Base-by-base conservation (phyloP, 2,888 invertebrate genomes). In the Stenoptilia bipunctidactyla region DNA sequence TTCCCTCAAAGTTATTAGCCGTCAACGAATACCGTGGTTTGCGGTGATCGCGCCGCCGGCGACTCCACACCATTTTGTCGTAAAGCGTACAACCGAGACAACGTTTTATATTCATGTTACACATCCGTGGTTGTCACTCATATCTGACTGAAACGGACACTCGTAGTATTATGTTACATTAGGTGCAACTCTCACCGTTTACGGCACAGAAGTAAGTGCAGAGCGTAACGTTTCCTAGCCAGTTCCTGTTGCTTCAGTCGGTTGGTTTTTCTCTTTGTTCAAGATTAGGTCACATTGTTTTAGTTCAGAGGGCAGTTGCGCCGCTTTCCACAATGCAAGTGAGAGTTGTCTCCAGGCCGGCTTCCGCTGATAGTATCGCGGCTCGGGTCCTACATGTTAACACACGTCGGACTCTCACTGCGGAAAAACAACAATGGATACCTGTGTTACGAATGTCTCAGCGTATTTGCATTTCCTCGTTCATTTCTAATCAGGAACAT, bases 211-310 rank as follows among this genome's bases (percentile, higher is more conserved):
- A 68, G 58, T 63, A 65, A 77, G 73, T 70, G 69, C 74, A 72
- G 65, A 77, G 75, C 80, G 79, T 73, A 82, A 80, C 79, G 72
- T 61, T 82, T 82, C 79, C 80, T 74, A 55, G 56, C 67, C 57
- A 56, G 50, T 51, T 62, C 65, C 66, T 57, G 61, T 55, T 46
- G 52, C 44, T 48, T 47, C 45, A 45, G 37, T 44, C 50, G 48
- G 52, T 52, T 53, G 50, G 65, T 61, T 59, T 62, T 66, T 64
- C 60, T 66, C 73, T 54, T 52, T 50, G 41, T 50, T 49, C 53
- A 55, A 34, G 34, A 61, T 65, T 63, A 56, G 52, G 61, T 59
- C 58, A 57, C 57, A 56, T 62, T 58, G 58, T 20, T 20, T 8
- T 61, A 66, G 71, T 71, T 74, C 72, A 72, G 66, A 71, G 75